phyloP scores from a whole-genome alignment of 1,140 invertebrate species.

The Drosophila kohkoa region DNA sequence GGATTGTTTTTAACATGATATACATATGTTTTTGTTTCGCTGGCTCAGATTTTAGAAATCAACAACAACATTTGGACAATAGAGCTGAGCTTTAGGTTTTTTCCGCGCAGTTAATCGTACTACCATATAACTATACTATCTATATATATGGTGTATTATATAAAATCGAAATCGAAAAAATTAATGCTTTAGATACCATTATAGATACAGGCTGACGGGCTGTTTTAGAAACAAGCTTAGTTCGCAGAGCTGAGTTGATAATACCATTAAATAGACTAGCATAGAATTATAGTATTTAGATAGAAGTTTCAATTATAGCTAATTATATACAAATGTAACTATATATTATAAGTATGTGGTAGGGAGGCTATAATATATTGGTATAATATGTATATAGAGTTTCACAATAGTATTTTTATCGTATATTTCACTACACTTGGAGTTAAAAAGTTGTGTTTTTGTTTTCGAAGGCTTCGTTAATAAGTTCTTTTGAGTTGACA shows the following conservation, averaged over 20 bases:
- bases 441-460: constrained; percentile 70
- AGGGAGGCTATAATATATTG: constrained; percentile 30
- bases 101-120: constrained; percentile 42
- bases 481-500: constrained; percentile 84
- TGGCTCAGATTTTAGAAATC: constrained; percentile 77
- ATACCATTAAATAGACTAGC: constrained; percentile 75
- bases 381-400: constrained; percentile 38
- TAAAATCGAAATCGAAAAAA: constrained; percentile 54
- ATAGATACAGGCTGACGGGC: constrained; percentile 41
- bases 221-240: constrained; percentile 77
- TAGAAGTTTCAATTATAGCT: constrained; percentile 46
- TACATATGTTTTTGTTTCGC: constrained; percentile 42
- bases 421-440: constrained; percentile 74
- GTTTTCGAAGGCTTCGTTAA: constrained; percentile 80
- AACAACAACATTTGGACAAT: constrained; percentile 74
- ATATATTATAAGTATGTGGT: constrained; percentile 48
- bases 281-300: constrained; percentile 39
- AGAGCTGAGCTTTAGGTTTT: constrained; percentile 55
- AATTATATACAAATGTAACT: constrained; percentile 77
- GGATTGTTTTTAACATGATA: constrained; percentile 70
- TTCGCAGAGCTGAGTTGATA: constrained; percentile 64
- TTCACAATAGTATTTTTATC: constrained; percentile 26
- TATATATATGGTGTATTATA: constrained; percentile 35
- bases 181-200: constrained; percentile 52
- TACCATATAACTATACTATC: constrained; percentile 24